These are phyloP conservation scores for Megaceryle maxima DNA, from an alignment of 2,113 vertebrate genomes.

Conservation along the genomic window DNA sequence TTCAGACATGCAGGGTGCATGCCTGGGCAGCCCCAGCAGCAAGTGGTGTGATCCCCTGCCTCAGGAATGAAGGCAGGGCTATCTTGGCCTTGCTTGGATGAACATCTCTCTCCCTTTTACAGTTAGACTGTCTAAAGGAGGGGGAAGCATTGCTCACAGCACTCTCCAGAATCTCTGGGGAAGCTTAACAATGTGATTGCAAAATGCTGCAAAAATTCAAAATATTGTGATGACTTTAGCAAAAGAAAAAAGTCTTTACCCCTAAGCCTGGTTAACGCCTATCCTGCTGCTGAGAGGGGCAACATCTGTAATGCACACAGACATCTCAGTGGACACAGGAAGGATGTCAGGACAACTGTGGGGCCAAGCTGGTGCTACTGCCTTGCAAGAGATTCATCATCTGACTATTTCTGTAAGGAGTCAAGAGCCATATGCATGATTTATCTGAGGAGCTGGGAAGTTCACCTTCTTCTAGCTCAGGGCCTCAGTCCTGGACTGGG, in stretches of 20 bases:
- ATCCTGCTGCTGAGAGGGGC: not conserved
- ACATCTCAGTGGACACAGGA: not conserved
- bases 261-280: not conserved
- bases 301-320: not conserved
- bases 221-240: not conserved
- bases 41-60: not conserved
- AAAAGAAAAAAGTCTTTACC: not conserved
- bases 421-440: not conserved
- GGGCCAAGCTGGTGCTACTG: not conserved
- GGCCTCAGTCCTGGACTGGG: not conserved
- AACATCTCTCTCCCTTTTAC: not conserved
- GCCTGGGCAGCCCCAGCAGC: not conserved
- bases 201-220: conserved; percentile 16
- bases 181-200: not conserved
- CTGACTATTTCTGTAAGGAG: not conserved
- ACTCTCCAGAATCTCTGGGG: not conserved
- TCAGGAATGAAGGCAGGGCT: not conserved
- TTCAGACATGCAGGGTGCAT: rapidly evolving
- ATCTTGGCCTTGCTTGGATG: not conserved
- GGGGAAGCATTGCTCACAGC: not conserved
- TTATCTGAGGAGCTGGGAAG: not conserved
- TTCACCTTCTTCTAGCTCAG: not conserved
- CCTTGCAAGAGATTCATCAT: not conserved
- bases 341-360: not conserved
- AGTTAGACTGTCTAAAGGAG: not conserved